Evolutionary conservation across 2,113 vertebrate species (phyloP).

Genomic region (Ranitomeya imitator): DNA sequence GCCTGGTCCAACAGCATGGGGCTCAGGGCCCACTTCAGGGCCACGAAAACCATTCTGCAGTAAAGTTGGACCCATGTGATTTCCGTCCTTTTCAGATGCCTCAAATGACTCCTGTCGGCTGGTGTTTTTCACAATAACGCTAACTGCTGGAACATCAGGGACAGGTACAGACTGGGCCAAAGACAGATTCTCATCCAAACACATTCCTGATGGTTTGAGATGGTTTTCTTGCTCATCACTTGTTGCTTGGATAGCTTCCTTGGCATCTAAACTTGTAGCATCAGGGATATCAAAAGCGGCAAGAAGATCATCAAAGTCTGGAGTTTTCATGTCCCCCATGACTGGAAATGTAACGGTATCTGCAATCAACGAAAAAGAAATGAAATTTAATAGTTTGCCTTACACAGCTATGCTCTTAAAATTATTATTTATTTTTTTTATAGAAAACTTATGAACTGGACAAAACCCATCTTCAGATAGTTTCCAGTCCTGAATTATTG

Average conservation of each 20-base stretch:
- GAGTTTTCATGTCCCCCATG: constrained; percentile 99
- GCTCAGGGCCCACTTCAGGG: constrained; percentile 70
- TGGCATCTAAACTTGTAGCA: constrained; percentile 90
- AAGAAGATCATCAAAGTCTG: constrained; percentile 96
- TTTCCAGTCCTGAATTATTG: too few species aligned
- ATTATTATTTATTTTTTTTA: too few species aligned
- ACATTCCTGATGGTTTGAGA: constrained; percentile 81
- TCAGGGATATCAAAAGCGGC: constrained; percentile 99
- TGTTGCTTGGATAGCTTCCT: constrained; percentile 85
- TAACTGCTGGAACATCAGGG: constrained; percentile 84
- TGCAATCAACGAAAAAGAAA: constrained; percentile 56
- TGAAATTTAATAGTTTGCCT: neutral
- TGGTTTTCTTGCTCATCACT: constrained; percentile 85
- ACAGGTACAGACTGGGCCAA: constrained; percentile 73
- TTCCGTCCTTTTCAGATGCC: constrained; percentile 75
- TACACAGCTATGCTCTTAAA: too few species aligned
- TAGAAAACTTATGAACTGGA: too few species aligned
- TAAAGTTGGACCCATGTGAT: constrained; percentile 71
- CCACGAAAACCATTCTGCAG: constrained; percentile 87
- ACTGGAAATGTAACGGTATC: constrained; percentile 73
- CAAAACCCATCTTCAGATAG: too few species aligned
- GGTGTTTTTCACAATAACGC: constrained; percentile 96
- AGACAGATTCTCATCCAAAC: constrained; percentile 80
- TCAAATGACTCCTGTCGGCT: constrained; percentile 88
- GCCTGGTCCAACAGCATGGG: constrained; percentile 67